Evolutionary conservation across 1,140 invertebrate species (phyloP), one percentile per base, ranked within the genome.

Genomic region (Dufourea novaeangliae): DNA sequence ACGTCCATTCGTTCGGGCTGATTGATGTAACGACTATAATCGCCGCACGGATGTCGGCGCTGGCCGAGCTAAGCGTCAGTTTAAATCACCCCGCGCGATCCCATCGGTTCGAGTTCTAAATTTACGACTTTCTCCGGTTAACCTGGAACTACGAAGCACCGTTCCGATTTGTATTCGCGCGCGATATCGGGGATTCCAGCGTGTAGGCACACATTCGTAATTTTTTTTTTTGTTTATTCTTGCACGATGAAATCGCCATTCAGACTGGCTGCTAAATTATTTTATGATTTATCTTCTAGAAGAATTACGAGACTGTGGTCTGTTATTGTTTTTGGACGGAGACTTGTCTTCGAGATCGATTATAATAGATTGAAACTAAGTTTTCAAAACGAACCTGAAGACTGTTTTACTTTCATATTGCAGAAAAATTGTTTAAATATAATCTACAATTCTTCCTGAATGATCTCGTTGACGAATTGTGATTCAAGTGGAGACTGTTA

Each of bases 1-100:
- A 54, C 62, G 25, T 66, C 62, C n/a, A 32, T 66, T 66, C 61
- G 25, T 12, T 64, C 22, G 34, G 39, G 7, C 71, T 29, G 71
- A 73, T 73, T 73, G 62, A 73, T 73, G 71, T 41, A 73, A 73
- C 71, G 32, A 56, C 61, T 66, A 54, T 66, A 73, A 73, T 66
- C 61, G 71, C 37, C 20, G 57, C 41, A 27, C 14, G 70, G 22
- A 62, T 25, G 57, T 54, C 41, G 44, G 61, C n/a, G 46, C 44
- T 66, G 61, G 34, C 34, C 46, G 22, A 34, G 34, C 4, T 41
- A 39, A 56, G 70, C 44, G 59, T 32, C 71, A n/a, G 64, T 66
- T 62, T 73, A 66, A 66, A 66, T 73, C 71, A 27, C 34, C 34
- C 62, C 39, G 29, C 61, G 66, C 71, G n/a, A n/a, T 46, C 37